Conservation (phyloP, 2,113 vertebrate species). For the Rostratula benghalensis region DNA sequence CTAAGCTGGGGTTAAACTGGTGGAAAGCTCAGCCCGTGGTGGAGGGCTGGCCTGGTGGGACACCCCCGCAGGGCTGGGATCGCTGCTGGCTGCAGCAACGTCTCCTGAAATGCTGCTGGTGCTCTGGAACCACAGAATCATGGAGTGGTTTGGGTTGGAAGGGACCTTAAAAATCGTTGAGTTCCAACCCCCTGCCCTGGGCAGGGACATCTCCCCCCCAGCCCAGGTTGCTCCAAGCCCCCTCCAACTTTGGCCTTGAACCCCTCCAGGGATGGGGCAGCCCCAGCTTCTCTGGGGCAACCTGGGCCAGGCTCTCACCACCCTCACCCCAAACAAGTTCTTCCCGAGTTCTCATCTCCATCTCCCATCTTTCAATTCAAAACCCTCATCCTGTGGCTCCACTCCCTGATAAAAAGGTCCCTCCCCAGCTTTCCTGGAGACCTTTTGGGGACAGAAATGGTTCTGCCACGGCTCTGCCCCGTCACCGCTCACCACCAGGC, state of each 20-base stretch:
- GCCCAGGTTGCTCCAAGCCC: not conserved
- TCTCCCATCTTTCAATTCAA: not conserved
- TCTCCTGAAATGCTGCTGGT: rapidly evolving
- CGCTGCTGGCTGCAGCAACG: rapidly evolving
- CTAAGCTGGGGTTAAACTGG: rapidly evolving
- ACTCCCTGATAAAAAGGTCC: not conserved
- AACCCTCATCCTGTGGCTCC: not conserved
- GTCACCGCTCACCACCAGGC: not conserved
- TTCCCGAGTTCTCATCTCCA: not conserved
- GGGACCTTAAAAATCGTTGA: not conserved
- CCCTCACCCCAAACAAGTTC: not conserved
- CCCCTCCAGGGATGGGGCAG: not conserved
- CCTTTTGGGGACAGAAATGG: not conserved
- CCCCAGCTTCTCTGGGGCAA: not conserved
- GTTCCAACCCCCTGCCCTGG: not conserved
- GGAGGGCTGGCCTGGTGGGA: not conserved
- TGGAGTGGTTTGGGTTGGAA: not conserved
- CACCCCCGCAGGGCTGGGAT: not conserved
- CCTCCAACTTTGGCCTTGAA: not conserved
- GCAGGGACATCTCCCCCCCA: not conserved
- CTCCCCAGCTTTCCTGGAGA: not conserved
- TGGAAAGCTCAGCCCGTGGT: not conserved
- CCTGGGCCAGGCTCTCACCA: not conserved
- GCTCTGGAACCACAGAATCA: not conserved
- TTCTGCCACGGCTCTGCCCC: rapidly evolving